These are phyloP conservation scores for Babyrousa celebensis DNA, from an alignment of 2,797 vertebrate genomes.

Conservation along the genomic window DNA sequence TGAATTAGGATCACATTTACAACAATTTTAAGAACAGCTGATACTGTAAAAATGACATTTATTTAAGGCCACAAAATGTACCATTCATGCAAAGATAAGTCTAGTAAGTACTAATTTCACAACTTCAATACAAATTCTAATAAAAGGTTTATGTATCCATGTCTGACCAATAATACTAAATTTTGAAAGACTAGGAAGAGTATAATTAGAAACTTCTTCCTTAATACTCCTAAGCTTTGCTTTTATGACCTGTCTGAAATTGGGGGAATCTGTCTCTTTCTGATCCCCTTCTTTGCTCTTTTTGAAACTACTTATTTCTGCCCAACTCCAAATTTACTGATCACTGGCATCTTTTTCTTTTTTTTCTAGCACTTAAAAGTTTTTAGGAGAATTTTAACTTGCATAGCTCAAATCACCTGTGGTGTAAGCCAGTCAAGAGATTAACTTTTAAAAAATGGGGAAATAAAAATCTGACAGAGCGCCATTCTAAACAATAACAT, in stretches of 20 bases:
- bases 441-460: not conserved
- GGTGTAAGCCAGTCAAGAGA: not conserved
- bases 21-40: not conserved
- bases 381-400: conserved; percentile 25
- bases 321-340: conserved; percentile 8
- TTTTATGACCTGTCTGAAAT: conserved; percentile 26
- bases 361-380: not conserved
- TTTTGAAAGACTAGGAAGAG: not conserved
- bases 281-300: not conserved
- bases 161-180: not conserved
- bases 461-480: not conserved
- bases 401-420: conserved; percentile 46
- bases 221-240: not conserved
- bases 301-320: not conserved
- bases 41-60: not conserved
- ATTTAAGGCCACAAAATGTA: conserved; percentile 34
- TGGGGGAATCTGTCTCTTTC: not conserved
- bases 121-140: conserved; percentile 48
- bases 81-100: not conserved
- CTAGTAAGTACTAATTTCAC: conserved; percentile 11
- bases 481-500: not conserved
- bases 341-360: not conserved
- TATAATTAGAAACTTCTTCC: conserved; percentile 42
- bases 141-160: not conserved
- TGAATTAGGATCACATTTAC: not conserved